Conservation (phyloP, 2,888 invertebrate species). For the Hemistola chrysoprasaria region DNA sequence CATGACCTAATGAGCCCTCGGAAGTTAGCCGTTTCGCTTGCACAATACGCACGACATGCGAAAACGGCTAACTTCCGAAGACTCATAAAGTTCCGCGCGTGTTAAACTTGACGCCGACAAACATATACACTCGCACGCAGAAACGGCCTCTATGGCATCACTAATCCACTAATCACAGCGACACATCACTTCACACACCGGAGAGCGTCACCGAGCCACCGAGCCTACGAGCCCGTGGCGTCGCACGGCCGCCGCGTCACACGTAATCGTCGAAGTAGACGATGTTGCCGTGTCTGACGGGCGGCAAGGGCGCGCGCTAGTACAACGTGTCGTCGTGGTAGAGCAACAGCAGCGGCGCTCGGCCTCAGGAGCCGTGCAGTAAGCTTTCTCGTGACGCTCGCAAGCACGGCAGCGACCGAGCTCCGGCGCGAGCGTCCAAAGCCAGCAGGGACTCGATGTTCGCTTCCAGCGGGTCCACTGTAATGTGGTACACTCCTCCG, state of each 20-base stretch:
- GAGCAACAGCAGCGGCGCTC: constrained; percentile 57
- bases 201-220: background rate
- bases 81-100: no score
- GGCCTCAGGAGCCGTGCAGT: constrained; percentile 73
- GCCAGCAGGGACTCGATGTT: constrained; percentile 68
- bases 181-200: background rate
- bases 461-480: constrained; percentile 70
- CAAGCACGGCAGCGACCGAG: constrained; percentile 86
- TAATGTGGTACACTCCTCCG: constrained; percentile 73
- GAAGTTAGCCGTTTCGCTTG: no score
- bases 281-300: constrained; percentile 25
- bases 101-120: no score
- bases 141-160: no score
- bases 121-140: no score
- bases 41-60: no score
- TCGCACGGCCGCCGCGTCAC: constrained; percentile 22
- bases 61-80: no score
- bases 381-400: constrained; percentile 80
- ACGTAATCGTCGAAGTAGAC: constrained; percentile 32
- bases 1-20: no score
- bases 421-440: constrained; percentile 74
- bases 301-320: constrained; percentile 42
- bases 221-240: background rate
- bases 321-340: constrained; percentile 71
- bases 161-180: no score